Percentiles rank a stretch among this genome's conserved stretches.
phyloP scores from a whole-genome alignment of 2,113 vertebrate genomes.

The Bubo bubo region DNA sequence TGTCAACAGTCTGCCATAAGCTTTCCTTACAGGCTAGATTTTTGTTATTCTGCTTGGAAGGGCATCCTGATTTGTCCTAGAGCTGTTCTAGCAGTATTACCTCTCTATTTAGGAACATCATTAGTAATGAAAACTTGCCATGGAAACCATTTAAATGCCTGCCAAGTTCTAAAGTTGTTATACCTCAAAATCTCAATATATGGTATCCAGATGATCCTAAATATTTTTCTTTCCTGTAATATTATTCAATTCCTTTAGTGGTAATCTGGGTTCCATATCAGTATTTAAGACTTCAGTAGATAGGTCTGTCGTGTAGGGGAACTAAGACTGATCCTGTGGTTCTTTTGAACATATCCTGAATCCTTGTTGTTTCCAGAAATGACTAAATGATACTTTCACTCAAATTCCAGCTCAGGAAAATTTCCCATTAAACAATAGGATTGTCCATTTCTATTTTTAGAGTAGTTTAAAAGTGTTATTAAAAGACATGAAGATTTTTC shows the following conservation, averaged over 20 bases:
- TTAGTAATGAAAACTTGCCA: neutral
- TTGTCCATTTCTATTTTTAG: neutral
- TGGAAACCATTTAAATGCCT: neutral
- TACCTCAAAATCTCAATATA: neutral
- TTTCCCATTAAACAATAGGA: neutral
- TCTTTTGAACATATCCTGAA: neutral
- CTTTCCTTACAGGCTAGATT: neutral
- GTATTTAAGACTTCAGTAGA: neutral
- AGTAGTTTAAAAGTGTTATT: neutral
- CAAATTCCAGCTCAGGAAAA: neutral
- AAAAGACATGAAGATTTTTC: neutral
- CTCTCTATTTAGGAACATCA: neutral
- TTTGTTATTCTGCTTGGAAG: neutral
- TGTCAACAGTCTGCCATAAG: neutral
- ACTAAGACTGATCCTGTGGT: neutral
- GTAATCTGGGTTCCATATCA: neutral
- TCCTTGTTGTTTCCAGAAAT: neutral
- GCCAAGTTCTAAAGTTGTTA: neutral
- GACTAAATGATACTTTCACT: neutral
- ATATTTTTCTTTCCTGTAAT: neutral
- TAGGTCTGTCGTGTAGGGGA: rapidly evolving
- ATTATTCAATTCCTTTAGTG: neutral
- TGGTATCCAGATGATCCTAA: neutral
- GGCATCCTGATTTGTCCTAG: neutral
- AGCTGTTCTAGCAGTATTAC: neutral